These are phyloP conservation scores for Cheiracanthium punctorium DNA, from an alignment of 2,888 invertebrate genomes.

Conservation along the genomic window DNA sequence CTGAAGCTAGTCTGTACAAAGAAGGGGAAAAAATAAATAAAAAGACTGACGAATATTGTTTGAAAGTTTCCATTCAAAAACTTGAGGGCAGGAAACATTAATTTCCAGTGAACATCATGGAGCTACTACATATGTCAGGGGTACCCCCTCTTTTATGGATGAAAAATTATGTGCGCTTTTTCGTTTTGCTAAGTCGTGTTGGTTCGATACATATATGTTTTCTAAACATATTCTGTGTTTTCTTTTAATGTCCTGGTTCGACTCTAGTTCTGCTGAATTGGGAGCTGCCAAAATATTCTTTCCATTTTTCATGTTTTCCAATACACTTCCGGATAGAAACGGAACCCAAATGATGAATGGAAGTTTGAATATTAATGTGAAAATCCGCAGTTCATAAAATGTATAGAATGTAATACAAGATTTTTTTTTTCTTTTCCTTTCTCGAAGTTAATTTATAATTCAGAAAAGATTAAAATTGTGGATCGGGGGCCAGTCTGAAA, in stretches of 20 bases:
- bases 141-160: slow-evolving; percentile 41
- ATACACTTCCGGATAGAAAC: background rate
- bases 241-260: slow-evolving; percentile 4
- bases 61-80: slow-evolving; percentile 14
- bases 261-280: background rate
- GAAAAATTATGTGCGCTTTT: slow-evolving; percentile 45
- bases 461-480: background rate
- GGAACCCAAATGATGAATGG: slow-evolving; percentile 2
- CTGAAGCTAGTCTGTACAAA: background rate
- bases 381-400: slow-evolving; percentile 1
- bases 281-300: background rate
- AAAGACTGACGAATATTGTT: background rate
- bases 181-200: slow-evolving; percentile 53
- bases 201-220: slow-evolving; percentile 36
- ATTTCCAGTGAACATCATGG: slow-evolving; percentile 47
- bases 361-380: background rate
- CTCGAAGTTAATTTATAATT: slow-evolving; percentile 1
- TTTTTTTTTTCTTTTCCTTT: background rate
- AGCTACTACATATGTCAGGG: slow-evolving; percentile 39
- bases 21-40: background rate
- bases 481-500: background rate
- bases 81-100: slow-evolving; percentile 35
- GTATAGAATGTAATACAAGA: background rate
- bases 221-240: slow-evolving; percentile 5
- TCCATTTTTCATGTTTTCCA: slow-evolving; percentile 13